Conservation (phyloP, 2,113 vertebrate genomes). For the Trichechus manatus region DNA sequence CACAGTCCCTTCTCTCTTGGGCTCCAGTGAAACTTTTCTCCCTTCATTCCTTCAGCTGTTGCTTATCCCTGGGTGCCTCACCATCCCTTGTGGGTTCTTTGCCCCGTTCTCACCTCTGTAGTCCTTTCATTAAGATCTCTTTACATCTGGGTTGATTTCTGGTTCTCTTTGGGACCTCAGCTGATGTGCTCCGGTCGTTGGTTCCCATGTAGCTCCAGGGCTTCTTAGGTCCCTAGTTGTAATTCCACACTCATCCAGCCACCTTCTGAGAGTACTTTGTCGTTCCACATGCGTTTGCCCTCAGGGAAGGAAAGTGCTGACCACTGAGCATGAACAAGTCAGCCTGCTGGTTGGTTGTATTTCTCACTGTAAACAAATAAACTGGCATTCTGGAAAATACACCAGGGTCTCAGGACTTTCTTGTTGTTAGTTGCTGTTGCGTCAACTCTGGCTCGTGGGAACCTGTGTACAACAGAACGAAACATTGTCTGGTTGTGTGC, state of each 20-base stretch:
- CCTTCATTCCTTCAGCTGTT: no score
- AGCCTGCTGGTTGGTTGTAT: neutral
- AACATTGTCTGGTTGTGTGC: no score
- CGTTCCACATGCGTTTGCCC: neutral
- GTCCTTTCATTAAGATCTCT: neutral
- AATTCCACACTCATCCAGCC: neutral
- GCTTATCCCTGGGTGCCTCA: neutral
- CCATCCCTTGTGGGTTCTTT: neutral
- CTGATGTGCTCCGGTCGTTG: no score
- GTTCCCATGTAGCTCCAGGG: neutral
- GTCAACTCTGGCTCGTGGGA: neutral
- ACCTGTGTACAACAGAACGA: neutral
- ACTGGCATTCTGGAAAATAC: neutral
- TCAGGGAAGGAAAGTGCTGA: neutral
- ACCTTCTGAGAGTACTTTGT: neutral
- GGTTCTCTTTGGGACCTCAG: neutral
- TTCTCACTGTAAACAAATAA: neutral
- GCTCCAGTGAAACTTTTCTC: neutral
- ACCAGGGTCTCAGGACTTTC: neutral
- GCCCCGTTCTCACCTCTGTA: neutral
- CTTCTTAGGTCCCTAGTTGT: neutral
- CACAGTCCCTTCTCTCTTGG: neutral
- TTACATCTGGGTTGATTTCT: neutral
- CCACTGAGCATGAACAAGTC: neutral
- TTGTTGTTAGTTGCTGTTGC: neutral